Evolutionary conservation across 92 coral and sea anemone genomes (phyloP).

Genomic region (Phenganax stokvisi): DNA sequence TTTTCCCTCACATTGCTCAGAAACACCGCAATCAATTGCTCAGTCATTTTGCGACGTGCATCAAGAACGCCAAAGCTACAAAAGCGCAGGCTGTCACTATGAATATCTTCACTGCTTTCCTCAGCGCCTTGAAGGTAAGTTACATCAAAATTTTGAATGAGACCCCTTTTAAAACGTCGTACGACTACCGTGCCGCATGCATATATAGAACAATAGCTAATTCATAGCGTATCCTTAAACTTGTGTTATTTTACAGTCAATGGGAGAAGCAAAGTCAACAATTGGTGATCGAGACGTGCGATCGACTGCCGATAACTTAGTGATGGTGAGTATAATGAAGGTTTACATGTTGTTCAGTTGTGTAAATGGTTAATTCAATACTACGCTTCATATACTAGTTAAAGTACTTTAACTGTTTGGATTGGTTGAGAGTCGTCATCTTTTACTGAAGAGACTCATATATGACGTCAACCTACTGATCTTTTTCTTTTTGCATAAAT

Average conservation of each 20-base stretch:
- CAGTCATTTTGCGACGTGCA: constrained; percentile 84
- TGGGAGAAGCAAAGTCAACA: constrained; percentile 81
- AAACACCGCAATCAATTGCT: constrained; percentile 94
- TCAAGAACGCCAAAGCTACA: constrained; percentile 81
- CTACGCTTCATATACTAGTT: no score
- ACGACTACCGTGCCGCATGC: neutral
- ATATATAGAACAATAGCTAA: neutral
- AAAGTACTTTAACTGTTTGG: no score
- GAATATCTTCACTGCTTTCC: constrained; percentile 91
- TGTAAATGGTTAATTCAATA: neutral
- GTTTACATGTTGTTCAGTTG: neutral
- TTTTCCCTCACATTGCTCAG: constrained; percentile 84
- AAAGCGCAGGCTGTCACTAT: constrained; percentile 96
- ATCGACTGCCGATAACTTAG: constrained; percentile 77
- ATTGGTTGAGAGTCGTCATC: no score
- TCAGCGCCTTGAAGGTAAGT: constrained; percentile 77
- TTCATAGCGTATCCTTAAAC: no score
- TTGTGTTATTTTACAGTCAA: constrained; percentile 36
- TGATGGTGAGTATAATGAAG: constrained; percentile 57
- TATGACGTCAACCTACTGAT: no score
- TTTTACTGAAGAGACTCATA: no score
- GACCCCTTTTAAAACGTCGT: neutral
- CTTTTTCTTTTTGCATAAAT: no score
- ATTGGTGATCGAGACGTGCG: constrained; percentile 97
- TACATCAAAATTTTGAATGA: no score